A percentile compares a stretch with the other conserved stretches of the same genome.
These are phyloP conservation scores for Anthoscopus minutus DNA, from an alignment of 2,113 vertebrate genomes.

Conservation along the genomic window DNA sequence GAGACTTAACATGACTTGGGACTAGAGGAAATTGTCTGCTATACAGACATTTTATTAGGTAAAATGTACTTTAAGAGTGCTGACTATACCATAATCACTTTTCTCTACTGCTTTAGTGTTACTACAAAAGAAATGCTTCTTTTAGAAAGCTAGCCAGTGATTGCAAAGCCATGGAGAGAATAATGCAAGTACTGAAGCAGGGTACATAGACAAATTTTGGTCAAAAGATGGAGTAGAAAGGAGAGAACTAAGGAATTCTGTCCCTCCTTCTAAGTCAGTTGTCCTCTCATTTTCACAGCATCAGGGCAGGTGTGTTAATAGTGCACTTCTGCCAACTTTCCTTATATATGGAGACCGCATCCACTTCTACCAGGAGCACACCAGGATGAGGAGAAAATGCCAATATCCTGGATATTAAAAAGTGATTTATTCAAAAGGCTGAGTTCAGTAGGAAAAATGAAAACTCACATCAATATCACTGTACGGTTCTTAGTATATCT, in stretches of 20 bases:
- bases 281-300: neutral
- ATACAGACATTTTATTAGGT: neutral
- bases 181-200: neutral
- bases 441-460: neutral
- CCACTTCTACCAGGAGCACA: neutral
- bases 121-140: neutral
- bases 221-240: neutral
- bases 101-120: neutral
- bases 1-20: neutral
- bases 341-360: neutral
- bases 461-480: neutral
- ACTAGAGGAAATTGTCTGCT: neutral
- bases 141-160: neutral
- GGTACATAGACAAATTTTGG: neutral
- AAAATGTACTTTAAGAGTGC: neutral
- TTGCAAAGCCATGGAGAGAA: neutral
- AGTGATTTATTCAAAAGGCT: neutral
- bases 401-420: neutral
- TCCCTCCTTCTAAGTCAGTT: neutral
- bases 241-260: neutral
- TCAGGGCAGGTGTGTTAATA: accelerated
- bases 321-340: neutral
- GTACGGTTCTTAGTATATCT: neutral
- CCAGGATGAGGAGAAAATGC: neutral
- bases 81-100: neutral